These are phyloP conservation scores for Eupeodes luniger DNA, from an alignment of 2,888 invertebrate genomes.

Conservation along the genomic window DNA sequence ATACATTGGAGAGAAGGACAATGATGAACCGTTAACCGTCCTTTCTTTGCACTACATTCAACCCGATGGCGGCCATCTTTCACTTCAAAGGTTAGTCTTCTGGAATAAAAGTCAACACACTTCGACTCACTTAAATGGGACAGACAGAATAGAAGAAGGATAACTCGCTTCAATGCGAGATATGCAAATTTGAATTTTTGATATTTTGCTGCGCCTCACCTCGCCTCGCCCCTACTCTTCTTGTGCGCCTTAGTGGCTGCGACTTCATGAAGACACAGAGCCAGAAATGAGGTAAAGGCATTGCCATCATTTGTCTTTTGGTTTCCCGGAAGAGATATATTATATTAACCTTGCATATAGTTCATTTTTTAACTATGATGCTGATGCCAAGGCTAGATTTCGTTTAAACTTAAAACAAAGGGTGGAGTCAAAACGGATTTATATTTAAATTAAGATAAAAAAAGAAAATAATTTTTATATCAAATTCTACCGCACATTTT, in stretches of 20 bases:
- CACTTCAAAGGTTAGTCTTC: slow-evolving; percentile 59
- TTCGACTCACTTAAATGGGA: slow-evolving; percentile 38
- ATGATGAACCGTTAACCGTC: slow-evolving; percentile 49
- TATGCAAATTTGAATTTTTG: slow-evolving; percentile 68
- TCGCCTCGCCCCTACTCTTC: neutral
- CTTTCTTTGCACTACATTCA: slow-evolving; percentile 22
- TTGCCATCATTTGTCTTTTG: slow-evolving; percentile 2
- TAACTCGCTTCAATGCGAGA: slow-evolving; percentile 46
- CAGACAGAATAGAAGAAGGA: slow-evolving; percentile 10
- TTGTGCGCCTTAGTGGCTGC: slow-evolving; percentile 27
- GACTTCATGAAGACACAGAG: slow-evolving; percentile 57
- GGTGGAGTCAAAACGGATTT: slow-evolving; percentile 56
- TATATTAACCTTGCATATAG: slow-evolving; percentile 40
- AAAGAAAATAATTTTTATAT: slow-evolving; percentile 52
- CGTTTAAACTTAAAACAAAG: slow-evolving; percentile 43
- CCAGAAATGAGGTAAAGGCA: slow-evolving; percentile 23
- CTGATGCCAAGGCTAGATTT: slow-evolving; percentile 26
- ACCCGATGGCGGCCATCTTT: slow-evolving; percentile 25
- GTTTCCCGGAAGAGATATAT: slow-evolving; percentile 41
- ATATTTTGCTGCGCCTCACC: neutral
- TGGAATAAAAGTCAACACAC: slow-evolving; percentile 72
- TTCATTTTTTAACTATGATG: slow-evolving; percentile 1
- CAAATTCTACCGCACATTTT: slow-evolving; percentile 29
- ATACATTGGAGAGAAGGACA: slow-evolving; percentile 36
- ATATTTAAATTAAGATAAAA: slow-evolving; percentile 59